Conservation (phyloP, 2,797 vertebrate species). For the Emys orbicularis region DNA sequence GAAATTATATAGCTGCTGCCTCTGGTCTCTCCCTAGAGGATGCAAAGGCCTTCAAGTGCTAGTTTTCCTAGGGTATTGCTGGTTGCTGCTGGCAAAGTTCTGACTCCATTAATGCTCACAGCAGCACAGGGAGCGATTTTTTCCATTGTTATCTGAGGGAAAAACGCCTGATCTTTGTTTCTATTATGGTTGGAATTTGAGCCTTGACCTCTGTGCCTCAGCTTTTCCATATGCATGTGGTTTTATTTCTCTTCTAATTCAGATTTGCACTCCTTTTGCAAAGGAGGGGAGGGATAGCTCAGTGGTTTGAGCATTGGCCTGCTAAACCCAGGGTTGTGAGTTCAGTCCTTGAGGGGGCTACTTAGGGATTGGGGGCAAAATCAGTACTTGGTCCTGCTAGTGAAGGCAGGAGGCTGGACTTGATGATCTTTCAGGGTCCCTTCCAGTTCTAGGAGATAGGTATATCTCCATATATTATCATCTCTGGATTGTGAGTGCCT, state of each 20-base stretch:
- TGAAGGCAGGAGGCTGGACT: too few relatives aligned
- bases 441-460: too few relatives aligned
- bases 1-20: not conserved
- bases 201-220: not conserved
- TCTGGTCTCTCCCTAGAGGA: not conserved
- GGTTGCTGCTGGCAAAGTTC: too few relatives aligned
- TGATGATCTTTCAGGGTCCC: too few relatives aligned
- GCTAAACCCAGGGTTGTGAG: too few relatives aligned
- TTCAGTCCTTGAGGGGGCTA: too few relatives aligned
- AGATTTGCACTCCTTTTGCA: not conserved
- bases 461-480: too few relatives aligned
- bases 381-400: too few relatives aligned
- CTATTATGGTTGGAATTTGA: not conserved
- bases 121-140: not conserved
- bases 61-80: not conserved
- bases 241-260: not conserved
- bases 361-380: too few relatives aligned
- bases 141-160: too few relatives aligned
- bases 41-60: not conserved
- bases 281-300: too few relatives aligned
- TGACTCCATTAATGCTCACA: not conserved
- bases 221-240: not conserved
- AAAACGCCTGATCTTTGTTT: not conserved
- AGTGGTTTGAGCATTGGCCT: too few relatives aligned
- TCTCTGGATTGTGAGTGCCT: not conserved